Conservation (phyloP, 30 jellyfish, hydroid and myxozoan species). For the Pelagia noctiluca region DNA sequence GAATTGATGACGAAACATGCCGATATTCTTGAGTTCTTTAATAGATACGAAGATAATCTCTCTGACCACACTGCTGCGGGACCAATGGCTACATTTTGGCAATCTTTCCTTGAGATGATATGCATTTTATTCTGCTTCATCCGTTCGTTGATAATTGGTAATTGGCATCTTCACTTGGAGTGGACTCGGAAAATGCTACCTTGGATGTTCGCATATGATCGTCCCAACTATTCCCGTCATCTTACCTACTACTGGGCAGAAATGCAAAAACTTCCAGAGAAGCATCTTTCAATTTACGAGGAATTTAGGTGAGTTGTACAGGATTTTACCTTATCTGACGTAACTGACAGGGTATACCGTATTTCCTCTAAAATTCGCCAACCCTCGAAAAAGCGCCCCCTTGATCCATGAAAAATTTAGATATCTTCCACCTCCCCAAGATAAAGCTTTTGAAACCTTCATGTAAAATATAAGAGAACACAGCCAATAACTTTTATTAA, state of each 20-base stretch:
- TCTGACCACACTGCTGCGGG: not conserved
- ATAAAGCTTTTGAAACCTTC: not conserved
- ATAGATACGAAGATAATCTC: not conserved
- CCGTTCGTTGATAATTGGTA: constrained; percentile 9
- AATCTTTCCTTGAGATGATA: constrained; percentile 21
- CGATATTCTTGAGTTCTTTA: not conserved
- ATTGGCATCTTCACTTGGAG: constrained; percentile 12
- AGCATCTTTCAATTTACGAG: constrained; percentile 17
- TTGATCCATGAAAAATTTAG: not conserved
- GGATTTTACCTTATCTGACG: too few relatives aligned
- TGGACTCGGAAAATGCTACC: constrained; percentile 21
- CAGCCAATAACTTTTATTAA: not conserved
- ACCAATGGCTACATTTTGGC: not conserved
- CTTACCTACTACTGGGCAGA: constrained; percentile 36
- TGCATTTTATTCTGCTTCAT: not conserved
- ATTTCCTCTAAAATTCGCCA: not conserved
- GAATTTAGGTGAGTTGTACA: not conserved
- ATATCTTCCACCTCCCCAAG: not conserved
- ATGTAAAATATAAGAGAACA: too few relatives aligned
- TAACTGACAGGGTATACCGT: too few relatives aligned
- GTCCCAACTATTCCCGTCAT: constrained; percentile 31
- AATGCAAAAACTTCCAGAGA: not conserved
- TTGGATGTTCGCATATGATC: constrained; percentile 37
- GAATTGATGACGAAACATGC: not conserved
- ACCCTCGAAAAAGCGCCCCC: not conserved